These are phyloP conservation scores for Esperia sulphurella DNA, from an alignment of 2,888 invertebrate species.

Conservation along the genomic window DNA sequence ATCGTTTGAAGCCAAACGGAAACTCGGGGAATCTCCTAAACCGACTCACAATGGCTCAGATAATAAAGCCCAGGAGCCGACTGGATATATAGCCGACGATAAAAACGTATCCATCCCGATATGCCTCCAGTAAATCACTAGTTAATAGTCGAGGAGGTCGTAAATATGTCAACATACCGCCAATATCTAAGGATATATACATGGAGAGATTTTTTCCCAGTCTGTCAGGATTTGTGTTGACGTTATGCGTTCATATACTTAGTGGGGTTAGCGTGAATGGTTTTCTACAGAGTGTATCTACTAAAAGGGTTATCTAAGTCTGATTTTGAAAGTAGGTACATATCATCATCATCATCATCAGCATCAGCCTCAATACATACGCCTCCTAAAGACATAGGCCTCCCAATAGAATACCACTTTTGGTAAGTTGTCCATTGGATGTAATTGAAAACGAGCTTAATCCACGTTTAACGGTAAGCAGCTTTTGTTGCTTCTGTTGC, in stretches of 20 bases:
- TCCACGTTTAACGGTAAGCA: too few species aligned
- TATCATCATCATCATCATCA: too few species aligned
- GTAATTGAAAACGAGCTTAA: too few species aligned
- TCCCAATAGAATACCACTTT: too few species aligned
- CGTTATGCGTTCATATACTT: conserved; percentile 2
- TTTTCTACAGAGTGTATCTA: not conserved
- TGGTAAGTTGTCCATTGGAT: too few species aligned
- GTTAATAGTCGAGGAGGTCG: conserved; percentile 73
- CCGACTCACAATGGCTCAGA: conserved; percentile 48
- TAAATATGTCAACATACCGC: conserved; percentile 76
- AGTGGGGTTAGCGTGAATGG: not conserved
- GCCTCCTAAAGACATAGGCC: too few species aligned
- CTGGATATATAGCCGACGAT: conserved; percentile 72
- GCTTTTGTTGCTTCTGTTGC: too few species aligned
- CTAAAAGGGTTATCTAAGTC: too few species aligned
- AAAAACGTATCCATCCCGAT: conserved; percentile 79
- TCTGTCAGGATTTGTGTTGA: conserved; percentile 41
- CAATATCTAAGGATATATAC: conserved; percentile 74
- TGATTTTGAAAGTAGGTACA: too few species aligned
- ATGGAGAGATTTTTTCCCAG: conserved; percentile 46
- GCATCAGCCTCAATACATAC: too few species aligned
- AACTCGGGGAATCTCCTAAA: conserved; percentile 19
- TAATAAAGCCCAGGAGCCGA: conserved; percentile 62
- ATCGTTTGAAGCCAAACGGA: conserved; percentile 17
- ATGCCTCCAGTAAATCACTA: conserved; percentile 75